phyloP scores from a whole-genome alignment of 2,797 vertebrate genomes.

The Podarcis siculus region DNA sequence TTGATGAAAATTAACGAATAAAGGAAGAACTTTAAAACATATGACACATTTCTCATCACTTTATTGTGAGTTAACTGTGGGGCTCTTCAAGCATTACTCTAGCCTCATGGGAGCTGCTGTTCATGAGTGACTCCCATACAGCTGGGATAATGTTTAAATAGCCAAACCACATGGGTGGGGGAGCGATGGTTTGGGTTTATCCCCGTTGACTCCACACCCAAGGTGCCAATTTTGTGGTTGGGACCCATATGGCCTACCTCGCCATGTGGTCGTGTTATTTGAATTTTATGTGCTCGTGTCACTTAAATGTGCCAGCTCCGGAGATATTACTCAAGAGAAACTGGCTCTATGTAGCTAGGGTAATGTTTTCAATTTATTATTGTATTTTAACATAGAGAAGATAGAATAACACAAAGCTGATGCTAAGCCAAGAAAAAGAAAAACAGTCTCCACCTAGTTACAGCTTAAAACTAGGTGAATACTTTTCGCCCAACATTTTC shows the following conservation, averaged over 20 bases:
- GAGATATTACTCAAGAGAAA: not conserved
- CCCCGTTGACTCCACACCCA: not conserved
- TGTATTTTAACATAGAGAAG: not conserved
- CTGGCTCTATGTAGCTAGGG: not conserved
- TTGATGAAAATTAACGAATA: conserved; percentile 31
- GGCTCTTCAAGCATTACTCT: not conserved
- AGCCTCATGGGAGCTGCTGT: not conserved
- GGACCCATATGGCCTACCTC: not conserved
- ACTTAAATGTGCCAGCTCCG: not conserved
- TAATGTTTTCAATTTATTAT: not conserved
- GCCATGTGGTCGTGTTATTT: not conserved
- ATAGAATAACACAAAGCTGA: not conserved
- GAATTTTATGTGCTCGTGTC: not conserved
- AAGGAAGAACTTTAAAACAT: conserved; percentile 12
- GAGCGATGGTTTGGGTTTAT: not conserved
- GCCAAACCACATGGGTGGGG: not conserved
- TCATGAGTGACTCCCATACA: not conserved
- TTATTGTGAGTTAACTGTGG: conserved; percentile 12
- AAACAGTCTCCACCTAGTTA: not conserved
- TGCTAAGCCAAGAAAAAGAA: not conserved
- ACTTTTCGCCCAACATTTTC: conserved; percentile 11
- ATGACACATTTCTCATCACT: conserved; percentile 27
- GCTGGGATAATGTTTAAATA: not conserved
- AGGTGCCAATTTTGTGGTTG: conserved; percentile 6
- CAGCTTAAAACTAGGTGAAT: not conserved